Conservation (phyloP, 2,113 vertebrate species). For the Neolamprologus variostigma region DNA sequence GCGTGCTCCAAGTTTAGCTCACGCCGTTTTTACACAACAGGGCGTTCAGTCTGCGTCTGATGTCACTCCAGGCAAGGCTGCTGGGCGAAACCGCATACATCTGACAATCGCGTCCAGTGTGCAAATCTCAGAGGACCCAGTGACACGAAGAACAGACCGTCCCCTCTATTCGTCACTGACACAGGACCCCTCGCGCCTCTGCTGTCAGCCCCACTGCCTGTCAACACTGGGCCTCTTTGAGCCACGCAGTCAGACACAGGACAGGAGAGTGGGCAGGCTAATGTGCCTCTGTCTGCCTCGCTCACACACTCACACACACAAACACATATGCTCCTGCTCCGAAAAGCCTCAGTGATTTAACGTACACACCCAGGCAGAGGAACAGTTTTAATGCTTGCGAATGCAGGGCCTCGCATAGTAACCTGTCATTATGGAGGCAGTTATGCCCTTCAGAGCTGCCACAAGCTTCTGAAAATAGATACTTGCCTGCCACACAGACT, state of each 20-base stretch:
- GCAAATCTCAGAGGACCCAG: constrained; percentile 23
- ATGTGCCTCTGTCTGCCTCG: constrained; percentile 30
- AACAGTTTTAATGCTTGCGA: constrained; percentile 53
- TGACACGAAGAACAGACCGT: constrained; percentile 46
- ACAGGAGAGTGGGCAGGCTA: constrained; percentile 28
- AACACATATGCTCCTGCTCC: constrained; percentile 1
- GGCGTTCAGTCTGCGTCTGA: constrained; percentile 46
- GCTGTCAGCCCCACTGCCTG: constrained; percentile 49
- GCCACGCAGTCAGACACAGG: constrained; percentile 42
- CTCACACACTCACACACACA: constrained; percentile 26
- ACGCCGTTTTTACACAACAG: constrained; percentile 17
- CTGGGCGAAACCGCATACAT: constrained; percentile 14
- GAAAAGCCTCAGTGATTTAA: constrained; percentile 39
- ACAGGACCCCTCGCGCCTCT: constrained; percentile 40
- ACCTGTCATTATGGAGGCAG: constrained; percentile 71
- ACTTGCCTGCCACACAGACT: constrained; percentile 61
- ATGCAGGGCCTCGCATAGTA: constrained; percentile 51
- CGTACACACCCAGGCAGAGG: constrained; percentile 55
- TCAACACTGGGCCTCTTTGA: constrained; percentile 51
- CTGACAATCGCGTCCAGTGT: constrained; percentile 54
- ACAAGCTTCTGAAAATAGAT: constrained; percentile 73
- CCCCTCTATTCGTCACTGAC: constrained; percentile 45
- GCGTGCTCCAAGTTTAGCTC: background rate
- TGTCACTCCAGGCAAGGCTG: constrained; percentile 57
- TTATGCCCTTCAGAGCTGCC: constrained; percentile 61